Base-by-base conservation (phyloP, 2,113 vertebrate species). In the Penelope pileata region DNA sequence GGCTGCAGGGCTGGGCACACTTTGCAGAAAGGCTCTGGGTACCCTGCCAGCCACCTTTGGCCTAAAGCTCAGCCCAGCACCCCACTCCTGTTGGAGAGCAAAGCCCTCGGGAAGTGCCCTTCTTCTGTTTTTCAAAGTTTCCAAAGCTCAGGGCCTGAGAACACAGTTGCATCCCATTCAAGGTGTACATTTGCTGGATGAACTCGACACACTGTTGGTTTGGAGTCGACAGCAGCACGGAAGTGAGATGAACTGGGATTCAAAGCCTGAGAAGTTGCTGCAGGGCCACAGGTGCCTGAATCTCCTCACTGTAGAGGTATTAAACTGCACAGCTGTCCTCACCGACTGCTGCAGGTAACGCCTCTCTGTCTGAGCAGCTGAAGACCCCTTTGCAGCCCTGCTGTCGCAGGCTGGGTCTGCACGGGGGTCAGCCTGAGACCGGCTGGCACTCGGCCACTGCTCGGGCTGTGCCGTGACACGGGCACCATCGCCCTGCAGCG, bases 31-130 rank as follows among this genome's bases (percentile, higher is more conserved):
- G 8, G 24, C 42, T 36, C 40, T 15, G 17, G 19, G 54, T 34
- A 19, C 13, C n/a, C 42, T 30, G 54, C 73, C 54, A 47, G 45
- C 10, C 42, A 72, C 40, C 45, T 69, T 30, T 11, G 74, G 27
- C 30, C 1, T 3, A 85, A 85, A 62, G n/a, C 48, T 91, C 0
- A 0, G 17, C 23, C 16, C 23, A 74, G 45, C 7, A 43, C 19
- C 84, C 54, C 72, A n/a, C 18, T 56, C 16, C 12, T 66, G 23
- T 30, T 59, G 45, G 69, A 62, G 48, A 82, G 27, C 36, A 79
- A 83, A 74, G 30, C 16, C 8, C 18, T 36, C 3, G 2, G 24
- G 40, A 73, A 88, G 48, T 0, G 0, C 19, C 32, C 47, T 23
- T 79, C 6, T 53, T 64, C 27, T 32, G 2, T 56, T 60, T 64